These are phyloP conservation scores for Apodemia duryi DNA, from an alignment of 2,888 invertebrate genomes.

Conservation along the genomic window DNA sequence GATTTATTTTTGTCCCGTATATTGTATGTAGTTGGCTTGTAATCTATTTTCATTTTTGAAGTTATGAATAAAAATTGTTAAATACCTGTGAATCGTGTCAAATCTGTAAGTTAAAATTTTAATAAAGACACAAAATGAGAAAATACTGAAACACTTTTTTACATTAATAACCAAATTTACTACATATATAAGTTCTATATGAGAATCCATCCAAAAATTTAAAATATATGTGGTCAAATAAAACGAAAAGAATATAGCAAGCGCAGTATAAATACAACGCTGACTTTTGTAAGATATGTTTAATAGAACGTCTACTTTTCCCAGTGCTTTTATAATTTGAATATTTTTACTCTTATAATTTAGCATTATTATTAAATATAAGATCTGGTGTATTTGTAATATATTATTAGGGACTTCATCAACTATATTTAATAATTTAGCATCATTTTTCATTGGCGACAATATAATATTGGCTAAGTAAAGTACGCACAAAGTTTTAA, in stretches of 20 bases:
- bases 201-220: not conserved
- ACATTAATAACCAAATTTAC: conserved; percentile 19
- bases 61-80: conserved; percentile 41
- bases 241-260: conserved; percentile 16
- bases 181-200: not conserved
- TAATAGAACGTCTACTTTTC: conserved; percentile 24
- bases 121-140: conserved; percentile 43
- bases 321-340: conserved; percentile 18
- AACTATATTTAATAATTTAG: conserved; percentile 2
- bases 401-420: conserved; percentile 11
- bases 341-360: conserved; percentile 16
- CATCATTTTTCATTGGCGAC: not conserved
- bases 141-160: conserved; percentile 21
- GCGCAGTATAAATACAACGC: conserved; percentile 9
- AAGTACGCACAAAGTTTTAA: conserved; percentile 30
- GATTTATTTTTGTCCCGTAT: not conserved
- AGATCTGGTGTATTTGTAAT: conserved; percentile 12
- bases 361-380: conserved; percentile 17
- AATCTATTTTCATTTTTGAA: not conserved
- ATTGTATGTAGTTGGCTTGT: not conserved
- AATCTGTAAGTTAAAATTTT: conserved; percentile 43
- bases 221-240: not conserved
- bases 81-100: conserved; percentile 42
- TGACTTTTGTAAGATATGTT: conserved; percentile 14
- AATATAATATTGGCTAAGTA: not conserved